phyloP scores from a whole-genome alignment of 2,888 invertebrate genomes.

The Baronia brevicornis region DNA sequence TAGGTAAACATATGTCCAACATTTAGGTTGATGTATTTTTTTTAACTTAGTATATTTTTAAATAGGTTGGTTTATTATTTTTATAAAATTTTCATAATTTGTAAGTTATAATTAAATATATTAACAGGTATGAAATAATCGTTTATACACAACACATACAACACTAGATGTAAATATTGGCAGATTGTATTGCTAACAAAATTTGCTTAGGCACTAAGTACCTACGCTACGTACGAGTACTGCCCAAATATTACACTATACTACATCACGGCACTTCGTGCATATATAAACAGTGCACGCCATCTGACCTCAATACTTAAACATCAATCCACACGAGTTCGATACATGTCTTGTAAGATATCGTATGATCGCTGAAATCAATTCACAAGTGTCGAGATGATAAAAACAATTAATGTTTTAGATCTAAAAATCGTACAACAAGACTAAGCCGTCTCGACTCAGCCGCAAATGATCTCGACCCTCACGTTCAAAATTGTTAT shows the following conservation, averaged over 20 bases:
- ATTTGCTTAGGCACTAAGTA: conserved; percentile 27
- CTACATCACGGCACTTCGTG: conserved; percentile 40
- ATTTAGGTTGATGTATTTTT: too few relatives aligned
- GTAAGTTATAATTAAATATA: too few relatives aligned
- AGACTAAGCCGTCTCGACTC: conserved; percentile 24
- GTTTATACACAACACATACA: conserved; percentile 12
- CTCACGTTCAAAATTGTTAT: conserved; percentile 49
- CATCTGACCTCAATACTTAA: conserved; percentile 59
- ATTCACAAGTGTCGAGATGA: conserved; percentile 16
- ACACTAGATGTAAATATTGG: conserved; percentile 29
- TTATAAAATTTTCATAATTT: too few relatives aligned
- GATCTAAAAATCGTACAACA: conserved; percentile 1
- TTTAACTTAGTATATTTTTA: too few relatives aligned
- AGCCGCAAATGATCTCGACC: conserved; percentile 46
- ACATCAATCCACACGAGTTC: conserved; percentile 47
- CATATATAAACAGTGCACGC: conserved; percentile 44
- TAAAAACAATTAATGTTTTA: background rate
- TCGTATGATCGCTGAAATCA: conserved; percentile 33
- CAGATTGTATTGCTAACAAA: conserved; percentile 34
- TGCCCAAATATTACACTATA: conserved; percentile 53
- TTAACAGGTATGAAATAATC: conserved; percentile 1
- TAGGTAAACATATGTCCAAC: too few relatives aligned
- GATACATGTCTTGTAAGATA: conserved; percentile 36
- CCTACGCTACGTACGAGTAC: too few relatives aligned
- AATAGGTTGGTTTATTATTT: too few relatives aligned